Evolutionary conservation across 2,113 vertebrate species (phyloP).

Genomic region (Clarias gariepinus): DNA sequence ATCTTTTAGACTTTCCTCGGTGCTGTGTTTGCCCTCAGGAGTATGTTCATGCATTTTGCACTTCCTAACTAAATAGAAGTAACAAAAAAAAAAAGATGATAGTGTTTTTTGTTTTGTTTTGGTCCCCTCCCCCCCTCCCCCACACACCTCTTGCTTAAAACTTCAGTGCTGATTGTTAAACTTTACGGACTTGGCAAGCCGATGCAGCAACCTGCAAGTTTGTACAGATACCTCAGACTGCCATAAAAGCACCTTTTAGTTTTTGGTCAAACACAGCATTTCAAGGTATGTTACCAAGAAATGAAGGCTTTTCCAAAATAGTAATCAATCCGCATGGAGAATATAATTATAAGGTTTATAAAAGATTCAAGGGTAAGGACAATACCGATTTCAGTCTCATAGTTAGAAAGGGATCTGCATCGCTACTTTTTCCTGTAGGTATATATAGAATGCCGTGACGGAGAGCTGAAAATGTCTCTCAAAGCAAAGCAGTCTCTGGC

Average conservation of each 20-base stretch:
- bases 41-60: slow-evolving; percentile 42
- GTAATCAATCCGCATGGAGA: slow-evolving; percentile 16
- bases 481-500: background rate
- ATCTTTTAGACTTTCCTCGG: slow-evolving; percentile 35
- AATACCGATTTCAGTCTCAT: background rate
- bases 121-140: background rate
- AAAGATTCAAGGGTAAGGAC: background rate
- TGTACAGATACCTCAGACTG: slow-evolving; percentile 36
- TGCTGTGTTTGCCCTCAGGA: slow-evolving; percentile 33
- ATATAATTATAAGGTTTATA: slow-evolving; percentile 4
- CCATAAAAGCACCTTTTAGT: slow-evolving; percentile 42
- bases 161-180: slow-evolving; percentile 35
- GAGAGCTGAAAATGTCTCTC: background rate
- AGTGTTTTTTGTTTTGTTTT: too few relatives aligned
- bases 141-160: background rate
- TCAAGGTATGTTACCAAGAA: slow-evolving; percentile 27
- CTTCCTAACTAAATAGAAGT: slow-evolving; percentile 43
- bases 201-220: slow-evolving; percentile 31
- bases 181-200: slow-evolving; percentile 35
- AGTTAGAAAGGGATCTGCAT: background rate
- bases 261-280: slow-evolving; percentile 38
- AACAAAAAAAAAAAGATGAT: slow-evolving; percentile 9
- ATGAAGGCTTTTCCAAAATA: slow-evolving; percentile 38
- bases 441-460: background rate
- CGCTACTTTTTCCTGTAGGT: background rate